phyloP scores from a whole-genome alignment of 2,113 vertebrate species.

The Propithecus coquereli region DNA sequence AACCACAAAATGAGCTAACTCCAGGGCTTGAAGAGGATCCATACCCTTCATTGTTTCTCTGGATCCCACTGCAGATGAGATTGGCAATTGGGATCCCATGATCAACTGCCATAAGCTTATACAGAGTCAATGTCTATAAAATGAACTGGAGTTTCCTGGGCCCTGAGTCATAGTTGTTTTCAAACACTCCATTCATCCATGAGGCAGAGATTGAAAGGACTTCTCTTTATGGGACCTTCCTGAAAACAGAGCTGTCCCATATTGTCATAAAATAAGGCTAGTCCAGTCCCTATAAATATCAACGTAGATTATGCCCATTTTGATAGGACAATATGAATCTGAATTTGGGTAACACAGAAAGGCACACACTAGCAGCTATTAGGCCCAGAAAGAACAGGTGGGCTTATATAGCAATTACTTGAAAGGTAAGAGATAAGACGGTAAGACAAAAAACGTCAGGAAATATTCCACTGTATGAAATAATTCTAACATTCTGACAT shows the following conservation, averaged over 20 bases:
- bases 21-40: background rate
- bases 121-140: background rate
- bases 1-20: background rate
- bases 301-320: background rate
- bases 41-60: background rate
- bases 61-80: background rate
- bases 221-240: background rate
- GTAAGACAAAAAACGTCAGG: background rate
- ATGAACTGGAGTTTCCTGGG: background rate
- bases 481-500: conserved; percentile 2
- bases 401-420: background rate
- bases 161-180: background rate
- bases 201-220: background rate
- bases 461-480: background rate
- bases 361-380: background rate
- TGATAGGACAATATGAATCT: background rate
- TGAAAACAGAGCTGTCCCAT: background rate
- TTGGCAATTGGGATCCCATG: background rate
- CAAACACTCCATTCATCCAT: background rate
- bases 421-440: background rate
- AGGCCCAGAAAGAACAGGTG: background rate
- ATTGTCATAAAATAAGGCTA: background rate
- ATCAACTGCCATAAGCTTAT: background rate
- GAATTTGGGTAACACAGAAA: background rate
- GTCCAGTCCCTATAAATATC: background rate